These are phyloP conservation scores for Aphelenchoides fujianensis DNA, from an alignment of 1,140 invertebrate species.

Conservation along the genomic window DNA sequence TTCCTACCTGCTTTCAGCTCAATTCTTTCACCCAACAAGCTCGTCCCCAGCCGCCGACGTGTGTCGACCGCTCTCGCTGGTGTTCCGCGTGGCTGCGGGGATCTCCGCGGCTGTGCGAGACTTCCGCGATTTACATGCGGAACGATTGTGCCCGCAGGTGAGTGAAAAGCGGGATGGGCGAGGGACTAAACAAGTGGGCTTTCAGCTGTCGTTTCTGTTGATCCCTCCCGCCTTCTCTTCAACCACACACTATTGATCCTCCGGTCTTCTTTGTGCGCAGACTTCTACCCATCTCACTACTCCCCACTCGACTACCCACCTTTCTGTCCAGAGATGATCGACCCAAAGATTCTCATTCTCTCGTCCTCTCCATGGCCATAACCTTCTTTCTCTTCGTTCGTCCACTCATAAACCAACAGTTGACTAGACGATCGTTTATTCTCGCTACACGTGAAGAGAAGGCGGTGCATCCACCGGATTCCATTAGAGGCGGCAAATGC, in stretches of 20 bases:
- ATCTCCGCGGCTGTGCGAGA: constrained; percentile 44
- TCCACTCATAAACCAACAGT: background rate
- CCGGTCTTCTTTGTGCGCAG: background rate
- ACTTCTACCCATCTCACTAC: background rate
- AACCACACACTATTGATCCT: background rate
- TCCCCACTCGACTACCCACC: background rate
- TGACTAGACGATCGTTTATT: background rate
- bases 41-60: no score
- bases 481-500: no score
- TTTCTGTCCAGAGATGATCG: no score
- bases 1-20: constrained; percentile 12
- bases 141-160: constrained; percentile 49
- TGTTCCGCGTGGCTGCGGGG: constrained; percentile 45
- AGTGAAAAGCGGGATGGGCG: no score
- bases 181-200: no score
- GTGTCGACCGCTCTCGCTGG: constrained; percentile 50
- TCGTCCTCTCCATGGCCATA: background rate
- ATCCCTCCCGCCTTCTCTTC: background rate
- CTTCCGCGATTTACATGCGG: constrained; percentile 56
- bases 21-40: constrained; percentile 12
- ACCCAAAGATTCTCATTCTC: background rate
- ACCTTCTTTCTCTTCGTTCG: background rate
- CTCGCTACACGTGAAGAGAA: no score
- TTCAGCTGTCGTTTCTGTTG: background rate
- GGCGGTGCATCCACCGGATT: no score